Evolutionary conservation across 2,888 invertebrate species (phyloP).

Genomic region (Pilophorus perplexus): DNA sequence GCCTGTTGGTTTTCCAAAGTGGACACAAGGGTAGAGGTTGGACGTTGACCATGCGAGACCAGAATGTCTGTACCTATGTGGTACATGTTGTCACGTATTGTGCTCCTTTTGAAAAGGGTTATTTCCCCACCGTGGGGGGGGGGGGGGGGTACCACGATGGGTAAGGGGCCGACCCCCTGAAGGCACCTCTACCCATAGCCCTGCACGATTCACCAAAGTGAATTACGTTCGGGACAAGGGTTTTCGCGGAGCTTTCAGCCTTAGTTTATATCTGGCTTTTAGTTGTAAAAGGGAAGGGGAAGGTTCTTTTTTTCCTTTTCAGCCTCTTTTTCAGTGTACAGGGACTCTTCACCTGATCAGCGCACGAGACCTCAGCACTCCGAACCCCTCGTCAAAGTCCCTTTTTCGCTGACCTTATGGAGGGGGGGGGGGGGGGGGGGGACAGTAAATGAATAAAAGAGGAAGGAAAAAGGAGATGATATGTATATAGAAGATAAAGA

Average conservation of each 20-base stretch:
- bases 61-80: neutral
- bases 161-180: neutral
- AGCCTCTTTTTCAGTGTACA: neutral
- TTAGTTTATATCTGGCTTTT: constrained; percentile 20
- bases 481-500: too few relatives aligned
- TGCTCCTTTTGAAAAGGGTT: neutral
- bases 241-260: neutral
- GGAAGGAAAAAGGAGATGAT: too few relatives aligned
- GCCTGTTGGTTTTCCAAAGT: too few relatives aligned
- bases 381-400: too few relatives aligned
- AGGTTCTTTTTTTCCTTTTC: constrained; percentile 15
- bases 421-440: too few relatives aligned
- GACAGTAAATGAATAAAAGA: too few relatives aligned
- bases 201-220: neutral
- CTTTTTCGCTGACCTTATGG: too few relatives aligned
- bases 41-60: neutral
- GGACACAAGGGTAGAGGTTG: neutral
- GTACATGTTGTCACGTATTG: neutral
- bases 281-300: too few relatives aligned
- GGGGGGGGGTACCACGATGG: neutral
- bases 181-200: neutral
- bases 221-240: neutral
- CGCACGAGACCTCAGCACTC: too few relatives aligned
- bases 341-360: neutral
- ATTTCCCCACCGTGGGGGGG: neutral